These are phyloP conservation scores for Ctena decussata DNA, from an alignment of 2,888 invertebrate genomes.

Conservation along the genomic window DNA sequence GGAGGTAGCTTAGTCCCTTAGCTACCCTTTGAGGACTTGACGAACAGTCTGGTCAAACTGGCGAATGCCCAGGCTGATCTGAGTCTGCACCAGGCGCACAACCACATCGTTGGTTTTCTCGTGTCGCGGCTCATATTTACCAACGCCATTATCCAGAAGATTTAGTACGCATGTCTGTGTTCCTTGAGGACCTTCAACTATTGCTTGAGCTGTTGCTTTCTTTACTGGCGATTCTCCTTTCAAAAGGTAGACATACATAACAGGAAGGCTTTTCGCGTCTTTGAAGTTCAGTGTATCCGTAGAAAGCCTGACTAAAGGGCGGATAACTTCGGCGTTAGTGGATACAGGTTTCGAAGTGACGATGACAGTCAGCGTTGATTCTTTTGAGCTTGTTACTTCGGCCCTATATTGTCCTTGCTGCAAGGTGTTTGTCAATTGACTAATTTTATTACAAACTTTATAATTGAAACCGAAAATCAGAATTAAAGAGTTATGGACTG, in stretches of 20 bases:
- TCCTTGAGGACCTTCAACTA: neutral
- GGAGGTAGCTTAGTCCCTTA: too few species aligned
- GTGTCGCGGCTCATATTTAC: too few species aligned
- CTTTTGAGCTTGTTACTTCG: neutral
- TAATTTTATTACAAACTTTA: too few species aligned
- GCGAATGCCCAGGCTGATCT: too few species aligned
- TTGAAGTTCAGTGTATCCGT: neutral
- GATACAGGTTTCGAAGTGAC: neutral
- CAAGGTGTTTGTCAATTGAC: too few species aligned
- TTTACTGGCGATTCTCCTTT: neutral
- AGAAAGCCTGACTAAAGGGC: neutral
- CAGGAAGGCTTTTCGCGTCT: neutral
- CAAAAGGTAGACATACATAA: neutral
- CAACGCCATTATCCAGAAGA: neutral
- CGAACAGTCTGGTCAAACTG: too few species aligned
- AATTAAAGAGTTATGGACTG: too few species aligned
- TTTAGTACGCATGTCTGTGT: neutral
- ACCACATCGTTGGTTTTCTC: too few species aligned
- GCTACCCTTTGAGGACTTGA: too few species aligned
- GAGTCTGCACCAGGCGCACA: too few species aligned
- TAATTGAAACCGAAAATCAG: too few species aligned
- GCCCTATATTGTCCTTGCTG: neutral
- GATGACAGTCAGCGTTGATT: neutral
- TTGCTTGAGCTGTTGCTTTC: neutral
- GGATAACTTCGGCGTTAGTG: neutral